These are phyloP conservation scores for Drosophila pseudoananassae DNA, from an alignment of 1,140 invertebrate genomes.

Conservation along the genomic window DNA sequence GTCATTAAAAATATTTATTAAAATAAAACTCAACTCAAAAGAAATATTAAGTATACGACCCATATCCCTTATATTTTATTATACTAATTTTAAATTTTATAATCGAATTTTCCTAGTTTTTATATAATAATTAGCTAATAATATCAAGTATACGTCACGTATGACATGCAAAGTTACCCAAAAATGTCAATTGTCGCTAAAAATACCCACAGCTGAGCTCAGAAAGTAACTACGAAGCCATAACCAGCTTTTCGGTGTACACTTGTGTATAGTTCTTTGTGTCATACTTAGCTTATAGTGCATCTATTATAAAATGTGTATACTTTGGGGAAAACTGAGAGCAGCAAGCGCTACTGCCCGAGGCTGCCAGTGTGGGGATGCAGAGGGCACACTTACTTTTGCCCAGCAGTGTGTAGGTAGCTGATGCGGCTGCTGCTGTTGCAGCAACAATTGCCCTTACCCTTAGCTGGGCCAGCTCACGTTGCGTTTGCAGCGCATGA, in stretches of 20 bases:
- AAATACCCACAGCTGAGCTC: slow-evolving; percentile 22
- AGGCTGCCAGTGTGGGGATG: neutral
- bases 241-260: slow-evolving; percentile 13
- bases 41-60: no score
- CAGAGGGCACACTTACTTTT: slow-evolving; percentile 29
- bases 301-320: slow-evolving; percentile 66
- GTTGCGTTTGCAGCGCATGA: slow-evolving; percentile 61
- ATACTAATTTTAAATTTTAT: no score
- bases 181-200: slow-evolving; percentile 5
- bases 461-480: slow-evolving; percentile 17
- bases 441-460: slow-evolving; percentile 33
- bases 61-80: no score
- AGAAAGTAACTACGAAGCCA: slow-evolving; percentile 7
- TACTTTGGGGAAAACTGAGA: slow-evolving; percentile 27
- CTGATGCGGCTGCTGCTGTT: slow-evolving; percentile 25
- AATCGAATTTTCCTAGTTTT: no score
- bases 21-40: no score
- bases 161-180: neutral
- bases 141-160: neutral
- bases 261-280: slow-evolving; percentile 10
- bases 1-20: no score
- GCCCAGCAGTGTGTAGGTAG: slow-evolving; percentile 43
- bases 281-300: slow-evolving; percentile 9
- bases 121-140: no score
- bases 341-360: neutral